Evolutionary conservation across 53 echinoderm and acorn worm species (phyloP), one percentile per base, ranked within the genome.

Genomic region (Crossaster papposus): DNA sequence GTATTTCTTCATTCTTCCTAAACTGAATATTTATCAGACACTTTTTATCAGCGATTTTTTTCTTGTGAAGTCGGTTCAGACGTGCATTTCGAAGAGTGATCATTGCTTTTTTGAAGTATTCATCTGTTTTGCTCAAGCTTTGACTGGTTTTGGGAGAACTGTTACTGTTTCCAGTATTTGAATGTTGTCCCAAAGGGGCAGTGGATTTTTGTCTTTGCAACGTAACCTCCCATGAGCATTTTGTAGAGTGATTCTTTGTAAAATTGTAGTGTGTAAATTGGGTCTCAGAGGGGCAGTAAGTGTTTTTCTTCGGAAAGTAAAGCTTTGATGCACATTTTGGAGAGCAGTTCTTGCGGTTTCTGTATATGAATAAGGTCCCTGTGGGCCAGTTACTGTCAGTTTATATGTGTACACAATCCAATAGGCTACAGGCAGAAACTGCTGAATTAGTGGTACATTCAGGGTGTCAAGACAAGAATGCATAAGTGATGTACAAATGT

Each of bases 341-440:
- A 35, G 55, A 63, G 54, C 8, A 22, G 4, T 53, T 82, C 82
- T 82, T 82, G 44, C 38, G 44, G 36, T 82, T 65, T 44, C 26
- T 13, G 28, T 65, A 36, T 65, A 44, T 82, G 23, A 36, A 36
- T 38, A 24, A 36, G 34, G 14, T 36, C 82, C 68, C 44, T 8
- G 50, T 14, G 65, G 65, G 34, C n/a, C 36, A 35, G 44, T 65
- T 68, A 82, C 68, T 82, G 82, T 82, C 82, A 82, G 81, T 31
- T 63, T 81, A 63, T 36, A 82, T 44, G 68, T 82, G 58, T 68
- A 26, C 68, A 31, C 54, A 13, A 63, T 32, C 62, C 22, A 32
- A 36, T 23, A 54, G 36, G 64, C 82, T 35, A 17, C 64, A 63
- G 29, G 30, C 30, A 30, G 51, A 23, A 15, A 81, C 30, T 32